Evolutionary conservation across 2,888 invertebrate species (phyloP).

Genomic region (Diplolepis rosae): DNA sequence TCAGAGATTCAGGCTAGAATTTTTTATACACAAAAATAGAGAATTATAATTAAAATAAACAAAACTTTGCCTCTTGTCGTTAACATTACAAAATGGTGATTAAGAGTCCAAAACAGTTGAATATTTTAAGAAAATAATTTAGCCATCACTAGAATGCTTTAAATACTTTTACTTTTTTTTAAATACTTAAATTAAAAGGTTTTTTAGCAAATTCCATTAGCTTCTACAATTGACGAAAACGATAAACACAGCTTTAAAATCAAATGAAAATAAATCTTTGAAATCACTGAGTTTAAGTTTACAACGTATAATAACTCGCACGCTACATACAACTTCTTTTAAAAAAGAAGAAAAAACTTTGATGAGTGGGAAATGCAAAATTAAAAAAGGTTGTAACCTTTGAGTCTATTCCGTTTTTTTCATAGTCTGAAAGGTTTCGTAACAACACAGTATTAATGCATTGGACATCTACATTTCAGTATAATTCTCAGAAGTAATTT

Average conservation of each 20-base stretch:
- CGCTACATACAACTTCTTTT: neutral
- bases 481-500: too few relatives aligned
- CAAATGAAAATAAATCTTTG: neutral
- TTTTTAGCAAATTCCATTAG: neutral
- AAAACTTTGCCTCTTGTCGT: too few relatives aligned
- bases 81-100: too few relatives aligned
- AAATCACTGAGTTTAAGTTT: neutral
- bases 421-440: neutral
- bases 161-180: too few relatives aligned
- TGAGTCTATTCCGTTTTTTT: neutral
- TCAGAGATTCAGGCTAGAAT: too few relatives aligned
- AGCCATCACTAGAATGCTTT: too few relatives aligned
- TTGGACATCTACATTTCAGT: too few relatives aligned
- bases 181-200: neutral
- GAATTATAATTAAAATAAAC: too few relatives aligned
- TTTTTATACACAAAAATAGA: too few relatives aligned
- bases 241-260: neutral
- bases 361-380: constrained; percentile 14
- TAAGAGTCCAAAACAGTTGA: too few relatives aligned
- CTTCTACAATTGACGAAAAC: neutral
- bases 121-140: too few relatives aligned
- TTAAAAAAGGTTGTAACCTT: neutral
- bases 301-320: neutral
- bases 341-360: neutral
- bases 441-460: too few relatives aligned